Base-by-base conservation (phyloP, 92 coral and sea anemone genomes). In the Anthopleura xanthogrammica region DNA sequence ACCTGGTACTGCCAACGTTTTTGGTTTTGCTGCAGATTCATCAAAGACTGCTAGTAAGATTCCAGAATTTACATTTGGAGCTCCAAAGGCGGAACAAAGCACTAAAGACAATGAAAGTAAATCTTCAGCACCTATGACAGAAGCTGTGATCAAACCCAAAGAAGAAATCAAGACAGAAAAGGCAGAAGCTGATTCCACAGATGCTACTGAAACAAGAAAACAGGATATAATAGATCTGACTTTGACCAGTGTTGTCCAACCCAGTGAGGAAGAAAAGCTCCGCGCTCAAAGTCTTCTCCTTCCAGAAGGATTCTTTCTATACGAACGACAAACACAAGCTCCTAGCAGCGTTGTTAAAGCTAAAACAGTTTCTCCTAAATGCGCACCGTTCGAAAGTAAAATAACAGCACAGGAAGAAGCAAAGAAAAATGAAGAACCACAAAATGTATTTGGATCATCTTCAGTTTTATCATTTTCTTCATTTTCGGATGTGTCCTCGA, bases 281-380 rank as follows among this genome's bases (percentile, higher is more conserved):
- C 93, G 90, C n/a, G 93, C 93, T 41, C 80, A 84, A 58, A 60
- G 62, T 52, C 84, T 90, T 68, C 90, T 90, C 50, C 90, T 90
- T 7, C 93, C 93, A 22, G 79, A 79, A 39, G 78, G 82, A 4
- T 90, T 90, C 74, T 90, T 54, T 65, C 80, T 90, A 36, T 87
- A 70, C 68, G 86, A 87, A 72, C 80, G 92, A 86, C 57, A 85
- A 65, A 76, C 82, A 20, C 77, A 23, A 17, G 50, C 50, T 60
- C 74, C 57, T 42, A 50, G 80, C 24, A 65, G 36, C 52, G 60
- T 36, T 24, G 43, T 41, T 7, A 57, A 46, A 7, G 60, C n/a
- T 11, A 46, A n/a, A 55, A 65, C 24, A 65, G 58, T 2, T 5
- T 60, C 57, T 19, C 40, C 55, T 7, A 41, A 29, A 29, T 0